phyloP scores from a whole-genome alignment of 2,888 invertebrate species.

The Copidosoma aretas region DNA sequence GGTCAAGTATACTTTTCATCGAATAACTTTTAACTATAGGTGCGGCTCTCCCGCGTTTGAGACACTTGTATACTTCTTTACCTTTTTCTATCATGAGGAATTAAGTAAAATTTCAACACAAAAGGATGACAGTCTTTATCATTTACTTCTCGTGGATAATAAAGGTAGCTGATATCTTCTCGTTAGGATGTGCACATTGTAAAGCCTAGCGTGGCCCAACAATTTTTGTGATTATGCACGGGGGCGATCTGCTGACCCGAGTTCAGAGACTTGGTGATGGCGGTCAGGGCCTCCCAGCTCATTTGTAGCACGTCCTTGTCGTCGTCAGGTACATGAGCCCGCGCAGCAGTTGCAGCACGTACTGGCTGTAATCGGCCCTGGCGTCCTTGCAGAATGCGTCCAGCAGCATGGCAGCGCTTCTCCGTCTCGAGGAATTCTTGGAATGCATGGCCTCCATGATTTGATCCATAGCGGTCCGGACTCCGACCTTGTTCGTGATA shows the following conservation, averaged over 20 bases:
- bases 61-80: too few relatives aligned
- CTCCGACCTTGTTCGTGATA: conserved; percentile 85
- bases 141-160: too few relatives aligned
- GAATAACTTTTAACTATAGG: too few relatives aligned
- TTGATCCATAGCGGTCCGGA: conserved; percentile 86
- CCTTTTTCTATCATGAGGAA: too few relatives aligned
- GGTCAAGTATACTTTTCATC: too few relatives aligned
- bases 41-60: too few relatives aligned
- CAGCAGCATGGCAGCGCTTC: conserved; percentile 85
- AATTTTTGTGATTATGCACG: too few relatives aligned
- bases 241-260: conserved; percentile 83
- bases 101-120: too few relatives aligned
- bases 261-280: conserved; percentile 87
- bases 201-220: too few relatives aligned
- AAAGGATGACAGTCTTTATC: too few relatives aligned
- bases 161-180: too few relatives aligned
- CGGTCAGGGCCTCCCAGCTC: conserved; percentile 90
- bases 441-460: conserved; percentile 79
- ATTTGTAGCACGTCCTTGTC: conserved; percentile 83
- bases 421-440: conserved; percentile 70
- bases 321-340: conserved; percentile 83
- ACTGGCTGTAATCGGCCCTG: conserved; percentile 84
- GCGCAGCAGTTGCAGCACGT: conserved; percentile 86
- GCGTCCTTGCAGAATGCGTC: conserved; percentile 90
- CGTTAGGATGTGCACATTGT: too few relatives aligned